Conservation (phyloP, 1,140 invertebrate genomes). For the Pemphigus obesinymphae region DNA sequence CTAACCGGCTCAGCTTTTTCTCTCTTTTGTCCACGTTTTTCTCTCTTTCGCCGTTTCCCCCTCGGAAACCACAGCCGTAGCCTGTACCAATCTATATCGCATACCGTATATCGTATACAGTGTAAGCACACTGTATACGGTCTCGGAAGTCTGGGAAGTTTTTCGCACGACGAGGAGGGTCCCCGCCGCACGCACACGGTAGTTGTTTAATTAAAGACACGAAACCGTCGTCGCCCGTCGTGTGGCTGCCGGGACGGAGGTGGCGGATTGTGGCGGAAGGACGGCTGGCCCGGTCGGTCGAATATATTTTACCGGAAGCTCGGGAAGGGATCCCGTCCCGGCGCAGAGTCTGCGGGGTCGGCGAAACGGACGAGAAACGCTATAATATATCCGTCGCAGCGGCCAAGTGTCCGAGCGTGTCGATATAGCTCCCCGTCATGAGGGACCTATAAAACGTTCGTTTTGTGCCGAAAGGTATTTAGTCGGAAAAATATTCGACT, state of each 20-base stretch:
- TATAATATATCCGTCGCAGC: no score
- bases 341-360: neutral
- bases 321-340: no score
- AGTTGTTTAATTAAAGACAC: conserved; percentile 11
- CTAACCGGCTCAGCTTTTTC: no score
- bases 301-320: neutral
- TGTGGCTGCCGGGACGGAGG: no score
- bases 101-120: neutral
- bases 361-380: no score
- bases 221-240: neutral
- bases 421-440: no score
- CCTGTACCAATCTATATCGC: neutral
- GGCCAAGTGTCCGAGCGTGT: no score
- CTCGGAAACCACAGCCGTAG: neutral
- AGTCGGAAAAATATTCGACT: no score
- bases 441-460: no score
- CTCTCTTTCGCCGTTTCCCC: neutral
- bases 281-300: neutral
- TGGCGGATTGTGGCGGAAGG: neutral
- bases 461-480: no score
- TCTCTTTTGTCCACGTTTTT: no score
- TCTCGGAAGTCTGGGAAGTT: neutral
- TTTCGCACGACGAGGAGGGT: neutral
- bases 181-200: neutral
- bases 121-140: neutral